Base-by-base conservation (phyloP, 64 coral and sea anemone species). In the Porites australiensis region DNA sequence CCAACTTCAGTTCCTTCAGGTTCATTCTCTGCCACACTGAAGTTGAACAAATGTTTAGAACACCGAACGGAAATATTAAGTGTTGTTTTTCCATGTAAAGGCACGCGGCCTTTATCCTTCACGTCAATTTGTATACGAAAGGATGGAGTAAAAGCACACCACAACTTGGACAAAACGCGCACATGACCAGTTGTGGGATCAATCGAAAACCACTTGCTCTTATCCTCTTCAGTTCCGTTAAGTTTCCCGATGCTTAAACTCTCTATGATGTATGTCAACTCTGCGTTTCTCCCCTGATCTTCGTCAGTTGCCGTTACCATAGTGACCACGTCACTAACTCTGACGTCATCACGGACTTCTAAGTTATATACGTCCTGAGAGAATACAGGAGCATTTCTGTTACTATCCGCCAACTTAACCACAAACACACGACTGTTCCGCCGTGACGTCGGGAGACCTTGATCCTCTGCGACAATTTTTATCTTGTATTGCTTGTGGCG, bases 81-180 rank as follows among this genome's bases (percentile, higher is more conserved):
- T 18, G 72, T 64, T 81, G 82, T 83, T 49, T 64, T 86, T 16
- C 77, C 92, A 69, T 65, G 92, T 13, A 77, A 79, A 74, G 90
- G 92, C 6, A 20, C 86, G 0, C 95, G 91, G 43, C 95, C 95
- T 13, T 88, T 58, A 70, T 98, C 95, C 76, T 52, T 69, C 49
- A 88, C 95, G 49, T 88, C 88, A 71, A 93, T 86, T 20, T 77
- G 80, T 9, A 98, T 54, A 3, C 55, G 11, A 74, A 97, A 97
- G 4, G 76, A 87, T 15, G 95, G 92, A 3, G 95, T 88, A 57
- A 97, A 97, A 4, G 70, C 60, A 51, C 95, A 97, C 95, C 95
- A 97, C 12, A 97, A 67, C 70, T 94, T 94, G 13, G 82, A 72
- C 27, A 87, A 27, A 15, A 97, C 74, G 16, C 54, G 73, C 77